Evolutionary conservation across 53 echinoderm and acorn worm genomes (phyloP), one percentile per base, ranked within the genome.

Genomic region (Echinarachnius parma): DNA sequence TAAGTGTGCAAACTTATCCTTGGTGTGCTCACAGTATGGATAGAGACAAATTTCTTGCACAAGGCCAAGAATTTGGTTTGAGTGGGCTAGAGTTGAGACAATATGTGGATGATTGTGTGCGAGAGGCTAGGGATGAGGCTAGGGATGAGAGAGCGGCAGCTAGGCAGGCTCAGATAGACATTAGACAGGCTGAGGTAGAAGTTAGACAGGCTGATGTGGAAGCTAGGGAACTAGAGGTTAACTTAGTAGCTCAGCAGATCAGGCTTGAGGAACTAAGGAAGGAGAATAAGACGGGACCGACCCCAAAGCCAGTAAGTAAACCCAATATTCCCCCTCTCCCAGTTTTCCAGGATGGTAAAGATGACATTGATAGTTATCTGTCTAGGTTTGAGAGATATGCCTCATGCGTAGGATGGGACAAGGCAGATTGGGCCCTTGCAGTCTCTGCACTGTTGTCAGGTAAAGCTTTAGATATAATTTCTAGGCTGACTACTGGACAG

Each of bases 341-440:
- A 9, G 57, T 48, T 60, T 89, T 89, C 42, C 80, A 89, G 47
- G 84, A 76, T 27, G 54, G 66, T 29, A 66, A 60, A 21, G 84
- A 89, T 48, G 84, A 84, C 27, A 74, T 81, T 21, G 85, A 89
- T 66, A 76, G 78, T 21, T 85, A 84, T 28, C 45, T 89, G 14
- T 69, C 48, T 49, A 70, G 85, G 18, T 81, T 89, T 65, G 78
- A 85, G 50, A 64, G 74, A 64, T 81, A 78, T 78, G 80, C 80
- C 31, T 52, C 48, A 10, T 28, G 39, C 22, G 58, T 72, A 35
- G 78, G 61, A 22, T 81, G 63, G 61, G 78, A 76, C 34, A 66
- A 48, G 34, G 28, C 47, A 53, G 74, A 71, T 18, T 84, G 89
- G 84, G 77, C 77, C 23, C 60, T 54, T 4, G 53, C 75, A 32